Conservation (phyloP, 2,797 vertebrate genomes). For the Acanthis flammea region DNA sequence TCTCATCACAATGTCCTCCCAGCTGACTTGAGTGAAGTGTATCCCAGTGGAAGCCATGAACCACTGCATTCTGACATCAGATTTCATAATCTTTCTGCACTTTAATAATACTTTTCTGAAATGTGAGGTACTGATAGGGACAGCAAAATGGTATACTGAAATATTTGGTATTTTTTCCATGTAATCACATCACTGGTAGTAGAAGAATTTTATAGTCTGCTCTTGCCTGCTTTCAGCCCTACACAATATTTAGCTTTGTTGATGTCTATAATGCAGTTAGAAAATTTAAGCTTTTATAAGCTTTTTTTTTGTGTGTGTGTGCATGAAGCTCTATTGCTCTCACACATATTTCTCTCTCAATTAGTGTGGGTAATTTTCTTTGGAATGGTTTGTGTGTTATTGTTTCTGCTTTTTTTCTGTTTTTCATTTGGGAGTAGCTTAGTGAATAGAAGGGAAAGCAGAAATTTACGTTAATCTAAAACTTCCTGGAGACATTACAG, state of each 20-base stretch:
- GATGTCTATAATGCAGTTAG: not conserved
- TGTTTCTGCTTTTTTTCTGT: not conserved
- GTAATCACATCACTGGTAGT: not conserved
- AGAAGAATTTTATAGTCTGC: not conserved
- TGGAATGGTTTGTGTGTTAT: not conserved
- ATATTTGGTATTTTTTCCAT: not conserved
- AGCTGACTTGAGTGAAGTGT: not conserved
- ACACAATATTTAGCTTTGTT: not conserved
- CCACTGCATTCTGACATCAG: not conserved
- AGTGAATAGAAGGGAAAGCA: not conserved
- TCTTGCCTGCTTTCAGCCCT: not conserved
- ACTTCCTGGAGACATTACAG: not conserved
- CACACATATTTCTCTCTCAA: not conserved
- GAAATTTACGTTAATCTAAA: not conserved
- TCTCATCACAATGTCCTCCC: not conserved
- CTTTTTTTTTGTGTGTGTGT: not conserved
- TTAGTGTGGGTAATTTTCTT: not conserved
- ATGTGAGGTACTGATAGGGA: not conserved
- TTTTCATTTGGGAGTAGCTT: not conserved
- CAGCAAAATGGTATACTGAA: not conserved
- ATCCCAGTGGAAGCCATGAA: not conserved
- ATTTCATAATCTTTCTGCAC: not conserved
- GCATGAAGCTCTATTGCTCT: not conserved
- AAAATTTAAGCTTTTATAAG: not conserved
- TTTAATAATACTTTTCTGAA: not conserved